Conservation (phyloP, 2,797 vertebrate genomes). For the Melopsittacus undulatus region DNA sequence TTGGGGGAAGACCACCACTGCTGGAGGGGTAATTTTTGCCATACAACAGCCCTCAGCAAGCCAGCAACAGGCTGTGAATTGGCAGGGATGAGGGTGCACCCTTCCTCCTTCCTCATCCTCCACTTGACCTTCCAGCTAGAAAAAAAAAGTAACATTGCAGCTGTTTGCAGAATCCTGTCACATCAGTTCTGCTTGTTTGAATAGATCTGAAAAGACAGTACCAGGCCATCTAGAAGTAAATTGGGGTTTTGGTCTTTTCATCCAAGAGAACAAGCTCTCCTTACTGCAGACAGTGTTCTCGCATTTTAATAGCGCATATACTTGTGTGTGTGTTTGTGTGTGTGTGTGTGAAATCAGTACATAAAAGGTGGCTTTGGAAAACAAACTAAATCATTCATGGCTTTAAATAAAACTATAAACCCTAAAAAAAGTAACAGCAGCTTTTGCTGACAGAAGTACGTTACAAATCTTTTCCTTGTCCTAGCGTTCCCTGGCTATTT, state of each 20-base stretch:
- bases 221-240: slow-evolving; percentile 49
- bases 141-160: not conserved
- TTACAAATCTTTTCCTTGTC: slow-evolving; percentile 46
- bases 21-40: not conserved
- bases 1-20: not conserved
- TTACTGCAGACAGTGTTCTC: not conserved
- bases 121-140: not conserved
- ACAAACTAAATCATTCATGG: not conserved
- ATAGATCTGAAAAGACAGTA: slow-evolving; percentile 39
- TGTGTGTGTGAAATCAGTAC: not conserved
- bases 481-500: not conserved
- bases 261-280: not conserved
- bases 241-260: not conserved
- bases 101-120: not conserved
- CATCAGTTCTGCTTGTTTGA: not conserved
- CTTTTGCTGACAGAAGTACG: not conserved
- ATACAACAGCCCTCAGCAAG: not conserved
- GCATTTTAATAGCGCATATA: not conserved
- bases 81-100: not conserved
- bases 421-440: not conserved
- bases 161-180: slow-evolving; percentile 27
- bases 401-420: not conserved
- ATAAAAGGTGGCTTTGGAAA: not conserved
- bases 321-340: not conserved
- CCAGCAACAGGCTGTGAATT: not conserved